phyloP scores from a whole-genome alignment of 2,888 invertebrate species.

The Yponomeuta malinellus region DNA sequence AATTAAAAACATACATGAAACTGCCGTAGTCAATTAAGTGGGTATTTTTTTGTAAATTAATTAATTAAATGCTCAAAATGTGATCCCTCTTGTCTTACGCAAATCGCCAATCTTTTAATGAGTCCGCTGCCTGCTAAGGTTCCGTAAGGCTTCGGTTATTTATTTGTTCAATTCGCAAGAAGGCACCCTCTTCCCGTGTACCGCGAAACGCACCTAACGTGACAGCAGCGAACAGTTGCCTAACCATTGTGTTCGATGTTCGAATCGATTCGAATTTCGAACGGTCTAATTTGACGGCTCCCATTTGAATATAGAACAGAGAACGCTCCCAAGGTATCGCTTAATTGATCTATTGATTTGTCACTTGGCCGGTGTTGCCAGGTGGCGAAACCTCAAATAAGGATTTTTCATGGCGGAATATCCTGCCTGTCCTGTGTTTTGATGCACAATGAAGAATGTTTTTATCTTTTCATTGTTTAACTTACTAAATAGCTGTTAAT shows the following conservation, averaged over 20 bases:
- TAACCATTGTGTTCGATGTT: slow-evolving; percentile 7
- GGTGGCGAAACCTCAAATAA: background rate
- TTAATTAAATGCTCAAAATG: no score
- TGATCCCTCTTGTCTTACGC: no score
- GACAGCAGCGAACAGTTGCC: slow-evolving; percentile 1
- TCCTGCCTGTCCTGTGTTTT: no score
- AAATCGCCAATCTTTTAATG: no score
- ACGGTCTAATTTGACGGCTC: slow-evolving; percentile 34
- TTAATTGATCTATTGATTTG: slow-evolving; percentile 60
- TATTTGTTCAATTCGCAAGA: background rate
- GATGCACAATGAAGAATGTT: no score
- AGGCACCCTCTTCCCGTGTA: background rate
- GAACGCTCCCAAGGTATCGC: slow-evolving; percentile 28
- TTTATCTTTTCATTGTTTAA: no score
- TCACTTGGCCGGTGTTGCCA: slow-evolving; percentile 37
- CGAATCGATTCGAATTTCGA: slow-evolving; percentile 8
- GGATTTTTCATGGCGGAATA: no score
- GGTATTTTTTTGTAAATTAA: no score
- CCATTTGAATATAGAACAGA: slow-evolving; percentile 37
- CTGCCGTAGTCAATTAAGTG: no score
- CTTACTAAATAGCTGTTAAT: no score
- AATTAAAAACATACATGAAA: no score
- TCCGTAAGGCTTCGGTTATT: background rate
- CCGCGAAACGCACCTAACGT: background rate
- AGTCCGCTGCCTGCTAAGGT: no score